Percentiles rank a stretch among this genome's conserved stretches.
Evolutionary conservation across 2,797 vertebrate species (phyloP).

Genomic region (Serranus cabrilla): DNA sequence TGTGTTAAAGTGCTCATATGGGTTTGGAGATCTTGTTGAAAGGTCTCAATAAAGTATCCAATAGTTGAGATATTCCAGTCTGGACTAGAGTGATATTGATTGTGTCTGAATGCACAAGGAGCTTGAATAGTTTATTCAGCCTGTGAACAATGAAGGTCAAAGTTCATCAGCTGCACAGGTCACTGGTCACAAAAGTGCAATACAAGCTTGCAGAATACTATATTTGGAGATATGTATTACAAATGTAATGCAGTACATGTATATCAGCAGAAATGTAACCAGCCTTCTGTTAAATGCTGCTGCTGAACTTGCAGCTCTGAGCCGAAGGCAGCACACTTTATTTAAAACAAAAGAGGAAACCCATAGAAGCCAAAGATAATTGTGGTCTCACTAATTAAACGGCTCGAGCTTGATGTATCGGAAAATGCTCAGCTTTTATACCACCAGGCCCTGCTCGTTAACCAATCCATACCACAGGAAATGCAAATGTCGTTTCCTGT

Average conservation of each 20-base stretch:
- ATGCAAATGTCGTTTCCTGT: slow-evolving; percentile 55
- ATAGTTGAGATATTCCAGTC: background rate
- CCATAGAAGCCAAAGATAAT: slow-evolving; percentile 44
- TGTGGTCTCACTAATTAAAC: slow-evolving; percentile 66
- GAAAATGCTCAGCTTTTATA: slow-evolving; percentile 48
- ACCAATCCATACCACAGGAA: slow-evolving; percentile 68
- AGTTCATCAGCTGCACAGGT: background rate
- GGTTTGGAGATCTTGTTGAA: too few relatives aligned
- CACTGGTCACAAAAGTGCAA: background rate
- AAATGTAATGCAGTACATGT: background rate
- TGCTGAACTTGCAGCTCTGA: background rate
- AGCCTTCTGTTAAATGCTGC: slow-evolving; percentile 28
- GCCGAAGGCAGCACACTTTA: slow-evolving; percentile 11
- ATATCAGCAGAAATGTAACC: slow-evolving; percentile 23
- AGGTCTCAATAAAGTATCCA: too few relatives aligned
- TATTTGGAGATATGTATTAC: background rate
- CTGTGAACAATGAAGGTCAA: background rate
- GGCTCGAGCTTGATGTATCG: slow-evolving; percentile 44
- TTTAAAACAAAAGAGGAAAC: slow-evolving; percentile 52
- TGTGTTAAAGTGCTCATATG: too few relatives aligned
- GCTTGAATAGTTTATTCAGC: background rate
- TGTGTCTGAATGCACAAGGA: background rate
- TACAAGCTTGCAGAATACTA: background rate
- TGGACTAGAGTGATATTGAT: background rate
- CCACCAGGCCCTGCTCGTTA: background rate